Evolutionary conservation across 2,888 invertebrate genomes (phyloP).

Genomic region (Caenorhabditis becei): DNA sequence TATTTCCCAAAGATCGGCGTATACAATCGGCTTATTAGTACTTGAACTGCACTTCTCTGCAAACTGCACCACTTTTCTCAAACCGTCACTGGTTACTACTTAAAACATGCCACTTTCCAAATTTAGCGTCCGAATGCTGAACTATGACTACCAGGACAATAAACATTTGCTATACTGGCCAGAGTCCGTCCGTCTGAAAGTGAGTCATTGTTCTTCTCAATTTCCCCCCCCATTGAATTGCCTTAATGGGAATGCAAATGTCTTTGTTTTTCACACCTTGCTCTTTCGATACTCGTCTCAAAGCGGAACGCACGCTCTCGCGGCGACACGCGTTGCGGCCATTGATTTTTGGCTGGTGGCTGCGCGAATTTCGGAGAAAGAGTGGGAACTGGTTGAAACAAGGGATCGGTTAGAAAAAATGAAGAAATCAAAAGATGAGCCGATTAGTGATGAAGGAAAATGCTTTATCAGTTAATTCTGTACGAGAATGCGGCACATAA

Average conservation of each 20-base stretch:
- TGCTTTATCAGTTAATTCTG: neutral
- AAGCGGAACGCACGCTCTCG: neutral
- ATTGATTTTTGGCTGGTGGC: neutral
- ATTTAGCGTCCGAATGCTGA: slow-evolving; percentile 42
- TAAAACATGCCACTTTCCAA: slow-evolving; percentile 25
- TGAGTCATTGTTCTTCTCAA: slow-evolving; percentile 18
- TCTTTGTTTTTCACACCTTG: neutral
- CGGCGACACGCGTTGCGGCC: slow-evolving; percentile 2
- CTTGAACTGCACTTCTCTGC: slow-evolving; percentile 18
- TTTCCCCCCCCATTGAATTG: neutral
- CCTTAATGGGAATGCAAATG: neutral
- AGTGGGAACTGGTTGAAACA: too few species aligned
- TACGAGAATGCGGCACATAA: too few species aligned
- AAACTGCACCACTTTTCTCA: neutral
- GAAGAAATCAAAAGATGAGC: neutral
- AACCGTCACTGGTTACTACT: neutral
- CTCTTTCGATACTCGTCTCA: neutral
- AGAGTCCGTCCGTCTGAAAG: slow-evolving; percentile 69
- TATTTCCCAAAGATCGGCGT: slow-evolving; percentile 14
- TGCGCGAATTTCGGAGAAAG: neutral
- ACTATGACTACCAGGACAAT: slow-evolving; percentile 53
- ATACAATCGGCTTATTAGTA: slow-evolving; percentile 36
- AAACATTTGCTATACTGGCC: slow-evolving; percentile 67
- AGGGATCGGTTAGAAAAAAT: neutral
- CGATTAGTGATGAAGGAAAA: too few species aligned